Evolutionary conservation across 2,113 vertebrate species (phyloP), one percentile per base, ranked within the genome.

Genomic region (Pollimyrus isidori): DNA sequence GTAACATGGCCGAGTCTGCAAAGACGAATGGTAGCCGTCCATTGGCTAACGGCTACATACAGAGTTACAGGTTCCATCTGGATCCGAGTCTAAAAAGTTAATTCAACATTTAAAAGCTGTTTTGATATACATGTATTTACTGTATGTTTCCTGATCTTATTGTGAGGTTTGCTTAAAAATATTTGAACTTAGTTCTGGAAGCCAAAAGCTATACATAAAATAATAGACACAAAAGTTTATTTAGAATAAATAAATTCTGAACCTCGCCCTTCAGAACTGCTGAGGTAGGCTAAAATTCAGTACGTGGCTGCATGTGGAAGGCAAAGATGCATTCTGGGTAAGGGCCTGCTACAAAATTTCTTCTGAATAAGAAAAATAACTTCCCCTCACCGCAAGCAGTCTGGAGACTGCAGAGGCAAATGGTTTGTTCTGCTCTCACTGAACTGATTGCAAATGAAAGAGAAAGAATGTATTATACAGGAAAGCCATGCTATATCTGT

Each of bases 231-330:
- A 84, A 84, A 84, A 19, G 3, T 23, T 84, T 23, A 23, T 84
- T 45, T 84, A 46, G 35, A 84, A 84, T 84, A 84, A 84, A 84
- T 84, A 84, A 84, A 84, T 84, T 46, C 9, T 46, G 48, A 84
- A n/a, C 82, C 42, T 84, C 45, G 21, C 21, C 82, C 39, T 84
- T 84, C 45, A 48, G 45, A n/a, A 26, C 45, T 84, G 45, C 45
- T 84, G 82, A 46, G 45, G 15, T 84, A 45, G 45, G 10, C 42
- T 84, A 48, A 84, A 84, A 84, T 13, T 11, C 21, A 23, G 69
- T 83, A 73, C 52, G 89, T 42, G 76, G 58, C 80, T 30, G 83
- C 48, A 50, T 56, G 50, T 35, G 73, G 39, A 46, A 83, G 9
- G 7, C 21, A 19, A 58, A 26, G 52, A 17, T 84, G 88, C 42